Evolutionary conservation across 2,797 vertebrate genomes (phyloP), one percentile per base, ranked within the genome.

Genomic region (Sebastes minor): DNA sequence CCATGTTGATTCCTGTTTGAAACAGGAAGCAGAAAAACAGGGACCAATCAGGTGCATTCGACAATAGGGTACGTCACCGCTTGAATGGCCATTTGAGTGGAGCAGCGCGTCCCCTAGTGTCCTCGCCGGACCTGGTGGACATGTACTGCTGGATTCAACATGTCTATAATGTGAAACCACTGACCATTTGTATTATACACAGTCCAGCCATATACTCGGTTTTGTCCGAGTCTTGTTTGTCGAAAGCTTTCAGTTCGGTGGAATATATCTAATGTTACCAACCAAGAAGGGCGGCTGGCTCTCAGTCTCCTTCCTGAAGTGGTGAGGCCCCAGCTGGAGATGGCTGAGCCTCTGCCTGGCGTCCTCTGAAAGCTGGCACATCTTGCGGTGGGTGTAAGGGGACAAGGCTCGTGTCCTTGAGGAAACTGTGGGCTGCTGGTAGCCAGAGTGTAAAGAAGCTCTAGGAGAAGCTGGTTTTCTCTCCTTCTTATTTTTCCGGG

Each of bases 281-380:
- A 99, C 97, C 90, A 97, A 95, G 85, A 99, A 99, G 0, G 97
- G 97, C 46, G 95, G 95, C 82, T 95, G 97, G 80, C 79, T 91
- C 77, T 95, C 94, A 0, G 95, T 97, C 90, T 98, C 97, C 92
- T 97, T 99, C 94, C 95, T 97, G 92, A 99, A 99, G 88, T 91
- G 90, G 85, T 97, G 96, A 28, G 99, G 99, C 8, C 98, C 99
- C n/a, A 99, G 95, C 81, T 96, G 96, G 59, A 99, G 95, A 77
- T 99, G 97, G 77, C 95, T 89, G 82, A 99, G 95, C 33, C 98
- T 95, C 90, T 97, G 97, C 69, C 94, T 87, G 82, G 96, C 85
- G 74, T 97, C 97, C 88, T 97, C 95, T 0, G 97, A 96, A 3
- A 98, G 97, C 91, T 98, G 96, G 90, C 98, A 99, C 97, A 99